Base-by-base conservation (phyloP, 2,888 invertebrate species). In the Epistrophe eligans region DNA sequence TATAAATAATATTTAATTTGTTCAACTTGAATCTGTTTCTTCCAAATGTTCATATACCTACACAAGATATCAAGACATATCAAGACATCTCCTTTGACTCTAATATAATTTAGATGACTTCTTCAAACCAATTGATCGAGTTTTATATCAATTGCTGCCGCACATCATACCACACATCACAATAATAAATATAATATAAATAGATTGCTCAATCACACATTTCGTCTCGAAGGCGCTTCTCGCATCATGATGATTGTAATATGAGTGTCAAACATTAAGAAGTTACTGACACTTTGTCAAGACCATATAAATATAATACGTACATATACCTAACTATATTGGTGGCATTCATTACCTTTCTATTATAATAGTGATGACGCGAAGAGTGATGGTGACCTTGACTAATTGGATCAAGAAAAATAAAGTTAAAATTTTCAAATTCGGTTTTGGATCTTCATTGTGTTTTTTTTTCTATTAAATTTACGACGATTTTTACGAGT, bases 341-440 rank as follows among this genome's bases (percentile, higher is more conserved):
- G 13, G 13, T 71, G 82, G 45, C 74, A 70, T 64, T 62, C 73
- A 70, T 77, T 71, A 77, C 87, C 83, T 83, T 79, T 87, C 87
- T 79, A 76, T 79, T 4, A 28, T 9, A 2, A 50, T 7, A 35
- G 35, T 35, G 35, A 35, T 9, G 13, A 62, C 58, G 55, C 66
- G 66, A 55, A 60, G 74, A 71, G 57, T 40, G 71, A 67, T 67
- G n/a, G n/a, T n/a, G 87, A 87, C 87, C 87, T 87, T 87, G 87
- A 67, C 83, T 76, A 79, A 87, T 87, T 87, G 79, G 72, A 76
- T 67, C 83, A 79, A 50, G 10, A 45, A 50, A 79, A 83, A 28
- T 17, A 9, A 19, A 62, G 10, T 64, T 45, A 2, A 38, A 38
- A 38, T 35, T 2, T 19, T 62, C 9, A 28, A 64, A 35, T 32